Evolutionary conservation across 2,888 invertebrate genomes (phyloP).

Genomic region (Tinea pellionella): DNA sequence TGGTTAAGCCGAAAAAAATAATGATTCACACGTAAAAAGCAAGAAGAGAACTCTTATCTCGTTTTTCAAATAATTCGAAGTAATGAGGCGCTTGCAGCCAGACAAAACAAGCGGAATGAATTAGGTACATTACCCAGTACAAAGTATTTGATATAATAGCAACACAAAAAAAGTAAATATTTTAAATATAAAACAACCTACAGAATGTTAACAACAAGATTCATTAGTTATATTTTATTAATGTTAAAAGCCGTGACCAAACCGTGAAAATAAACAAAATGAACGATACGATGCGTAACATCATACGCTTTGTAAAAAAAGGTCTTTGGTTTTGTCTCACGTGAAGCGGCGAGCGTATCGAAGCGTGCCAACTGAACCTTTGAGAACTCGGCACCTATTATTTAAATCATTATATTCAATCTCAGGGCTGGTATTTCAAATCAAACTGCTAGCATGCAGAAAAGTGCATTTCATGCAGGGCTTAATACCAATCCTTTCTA

Average conservation of each 20-base stretch:
- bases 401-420: conserved; percentile 10
- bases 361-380: conserved; percentile 8
- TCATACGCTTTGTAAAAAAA: conserved; percentile 6
- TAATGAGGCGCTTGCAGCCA: too few species aligned
- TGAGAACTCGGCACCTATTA: conserved; percentile 13
- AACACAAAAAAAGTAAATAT: neutral
- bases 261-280: neutral
- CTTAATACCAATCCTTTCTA: too few species aligned
- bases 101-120: too few species aligned
- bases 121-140: too few species aligned
- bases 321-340: neutral
- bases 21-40: neutral
- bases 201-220: neutral
- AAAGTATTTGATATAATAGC: too few species aligned
- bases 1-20: neutral
- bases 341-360: conserved; percentile 12
- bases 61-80: neutral
- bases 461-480: too few species aligned
- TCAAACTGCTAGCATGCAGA: neutral
- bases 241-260: neutral
- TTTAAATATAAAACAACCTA: neutral
- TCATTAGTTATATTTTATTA: neutral
- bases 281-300: neutral
- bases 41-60: neutral
- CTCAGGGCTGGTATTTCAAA: neutral